phyloP scores from a whole-genome alignment of 2,888 invertebrate genomes.

The Sphecodes monilicornis region DNA sequence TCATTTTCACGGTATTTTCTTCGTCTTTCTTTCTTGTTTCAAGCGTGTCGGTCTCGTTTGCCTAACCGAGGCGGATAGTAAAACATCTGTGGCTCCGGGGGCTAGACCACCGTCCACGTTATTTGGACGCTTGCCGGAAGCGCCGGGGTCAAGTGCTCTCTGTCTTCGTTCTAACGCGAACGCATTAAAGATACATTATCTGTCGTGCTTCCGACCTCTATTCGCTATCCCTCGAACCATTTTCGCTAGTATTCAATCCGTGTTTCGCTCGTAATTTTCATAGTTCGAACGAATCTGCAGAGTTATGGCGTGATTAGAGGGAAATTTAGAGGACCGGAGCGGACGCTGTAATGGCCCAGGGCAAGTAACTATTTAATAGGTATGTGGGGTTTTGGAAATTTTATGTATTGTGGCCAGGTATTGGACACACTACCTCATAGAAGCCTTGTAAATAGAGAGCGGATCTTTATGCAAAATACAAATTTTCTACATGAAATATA shows the following conservation, averaged over 20 bases:
- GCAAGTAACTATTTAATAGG: neutral
- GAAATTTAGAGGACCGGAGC: neutral
- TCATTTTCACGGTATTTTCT: neutral
- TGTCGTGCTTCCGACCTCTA: neutral
- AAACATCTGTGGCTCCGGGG: constrained; percentile 10
- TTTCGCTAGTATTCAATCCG: neutral
- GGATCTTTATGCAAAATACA: no score
- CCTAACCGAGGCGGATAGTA: neutral
- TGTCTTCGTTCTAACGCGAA: constrained; percentile 1
- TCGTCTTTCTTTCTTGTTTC: neutral
- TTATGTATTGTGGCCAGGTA: neutral
- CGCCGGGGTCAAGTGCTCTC: constrained; percentile 12
- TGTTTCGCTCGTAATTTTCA: neutral
- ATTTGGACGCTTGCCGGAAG: constrained; percentile 12
- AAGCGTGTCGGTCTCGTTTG: neutral
- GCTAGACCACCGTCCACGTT: constrained; percentile 3
- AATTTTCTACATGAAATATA: no score
- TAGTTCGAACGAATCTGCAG: neutral
- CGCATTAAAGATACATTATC: constrained; percentile 11
- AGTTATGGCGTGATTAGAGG: neutral
- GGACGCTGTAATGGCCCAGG: neutral
- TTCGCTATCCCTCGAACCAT: neutral
- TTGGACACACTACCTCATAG: neutral
- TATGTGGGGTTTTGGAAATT: neutral
- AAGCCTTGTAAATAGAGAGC: no score